Evolutionary conservation across 2,113 vertebrate species (phyloP).

Genomic region (Garra rufa): DNA sequence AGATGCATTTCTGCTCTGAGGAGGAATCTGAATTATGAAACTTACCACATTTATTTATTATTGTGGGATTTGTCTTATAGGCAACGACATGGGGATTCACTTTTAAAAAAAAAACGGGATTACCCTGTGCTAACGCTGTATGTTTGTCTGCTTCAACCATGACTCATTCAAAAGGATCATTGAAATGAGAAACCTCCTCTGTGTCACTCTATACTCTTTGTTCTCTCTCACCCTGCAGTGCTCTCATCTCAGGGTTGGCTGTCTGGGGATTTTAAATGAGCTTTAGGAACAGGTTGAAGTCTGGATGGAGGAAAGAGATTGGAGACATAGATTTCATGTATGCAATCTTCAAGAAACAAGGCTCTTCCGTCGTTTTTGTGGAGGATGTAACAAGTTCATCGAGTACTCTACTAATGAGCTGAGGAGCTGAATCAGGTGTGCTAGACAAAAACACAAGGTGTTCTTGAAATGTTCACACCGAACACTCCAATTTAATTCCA

Average conservation of each 20-base stretch:
- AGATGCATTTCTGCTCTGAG: not conserved
- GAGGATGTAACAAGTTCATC: not conserved
- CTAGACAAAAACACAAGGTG: not conserved
- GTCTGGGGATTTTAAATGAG: conserved; percentile 25
- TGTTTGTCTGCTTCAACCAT: conserved; percentile 11
- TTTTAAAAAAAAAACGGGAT: conserved; percentile 6
- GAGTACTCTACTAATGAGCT: conserved; percentile 4
- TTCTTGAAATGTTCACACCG: too few species aligned
- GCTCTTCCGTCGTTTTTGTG: not conserved
- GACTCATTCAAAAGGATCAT: conserved; percentile 23
- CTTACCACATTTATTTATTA: not conserved
- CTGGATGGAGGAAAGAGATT: conserved; percentile 15
- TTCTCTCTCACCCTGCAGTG: conserved; percentile 15
- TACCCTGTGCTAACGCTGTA: not conserved
- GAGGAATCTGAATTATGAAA: not conserved
- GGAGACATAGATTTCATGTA: not conserved
- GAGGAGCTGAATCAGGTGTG: not conserved
- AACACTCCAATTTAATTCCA: not conserved
- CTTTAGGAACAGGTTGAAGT: conserved; percentile 18
- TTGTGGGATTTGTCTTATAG: not conserved
- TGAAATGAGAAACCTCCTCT: conserved; percentile 29
- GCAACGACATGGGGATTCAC: conserved; percentile 13
- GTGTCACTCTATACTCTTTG: conserved; percentile 16
- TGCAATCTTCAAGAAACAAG: not conserved
- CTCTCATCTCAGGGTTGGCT: conserved; percentile 18